Percentiles rank a stretch among this genome's conserved stretches.
phyloP scores from a whole-genome alignment of 2,797 vertebrate genomes.

The Argyrosomus regius region DNA sequence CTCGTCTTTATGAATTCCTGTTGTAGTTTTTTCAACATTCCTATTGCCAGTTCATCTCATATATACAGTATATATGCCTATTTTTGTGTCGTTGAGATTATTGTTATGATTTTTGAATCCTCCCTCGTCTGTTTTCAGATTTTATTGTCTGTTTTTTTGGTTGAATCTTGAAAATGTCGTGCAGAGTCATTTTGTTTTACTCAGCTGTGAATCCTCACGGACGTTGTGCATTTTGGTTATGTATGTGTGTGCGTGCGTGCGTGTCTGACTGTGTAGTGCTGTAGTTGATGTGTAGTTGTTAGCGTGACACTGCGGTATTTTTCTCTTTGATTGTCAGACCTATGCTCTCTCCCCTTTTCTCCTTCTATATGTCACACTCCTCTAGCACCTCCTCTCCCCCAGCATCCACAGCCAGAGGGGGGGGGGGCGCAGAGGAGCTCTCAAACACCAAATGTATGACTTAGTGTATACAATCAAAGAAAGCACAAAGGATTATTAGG shows the following conservation, averaged over 20 bases:
- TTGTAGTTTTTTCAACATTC: conserved; percentile 73
- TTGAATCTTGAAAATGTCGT: conserved; percentile 73
- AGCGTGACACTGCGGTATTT: conserved; percentile 71
- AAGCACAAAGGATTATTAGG: conserved; percentile 85
- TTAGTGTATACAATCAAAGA: conserved; percentile 78
- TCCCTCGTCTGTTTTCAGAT: conserved; percentile 23
- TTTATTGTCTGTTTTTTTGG: conserved; percentile 50
- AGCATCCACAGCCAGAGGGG: conserved; percentile 37
- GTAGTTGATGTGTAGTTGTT: conserved; percentile 78
- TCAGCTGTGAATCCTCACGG: conserved; percentile 79
- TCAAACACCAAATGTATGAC: conserved; percentile 79
- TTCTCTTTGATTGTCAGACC: conserved; percentile 71
- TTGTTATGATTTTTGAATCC: conserved; percentile 54
- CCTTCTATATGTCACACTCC: conserved; percentile 62
- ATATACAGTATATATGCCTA: conserved; percentile 61
- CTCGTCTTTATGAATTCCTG: conserved; percentile 54
- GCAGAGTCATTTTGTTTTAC: conserved; percentile 70
- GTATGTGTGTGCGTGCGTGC: conserved; percentile 59
- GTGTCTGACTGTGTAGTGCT: conserved; percentile 70
- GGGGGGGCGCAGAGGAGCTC: conserved; percentile 43
- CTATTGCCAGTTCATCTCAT: conserved; percentile 74
- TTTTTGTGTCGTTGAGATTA: conserved; percentile 69
- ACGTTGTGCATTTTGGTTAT: conserved; percentile 74
- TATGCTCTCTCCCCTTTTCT: conserved; percentile 47
- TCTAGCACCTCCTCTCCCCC: conserved; percentile 51